Conservation (phyloP, 2,113 vertebrate species). For the Ceyx margarethae region DNA sequence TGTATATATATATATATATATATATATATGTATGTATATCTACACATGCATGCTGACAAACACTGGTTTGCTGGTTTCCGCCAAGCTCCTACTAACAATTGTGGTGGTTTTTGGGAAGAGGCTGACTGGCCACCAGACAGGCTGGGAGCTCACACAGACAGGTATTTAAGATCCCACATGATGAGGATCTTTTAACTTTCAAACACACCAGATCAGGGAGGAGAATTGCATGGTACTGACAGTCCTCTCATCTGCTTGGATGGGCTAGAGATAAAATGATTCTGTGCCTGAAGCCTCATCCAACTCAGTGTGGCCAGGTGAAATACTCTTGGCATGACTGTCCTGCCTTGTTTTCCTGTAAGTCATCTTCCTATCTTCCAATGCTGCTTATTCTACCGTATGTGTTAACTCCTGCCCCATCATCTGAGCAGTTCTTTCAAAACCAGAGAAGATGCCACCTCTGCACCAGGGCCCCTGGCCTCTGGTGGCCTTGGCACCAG, state of each 20-base stretch:
- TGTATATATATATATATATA: not conserved
- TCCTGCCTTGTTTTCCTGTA: not conserved
- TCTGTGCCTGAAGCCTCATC: not conserved
- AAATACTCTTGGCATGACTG: rapidly evolving
- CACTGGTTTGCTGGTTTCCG: not conserved
- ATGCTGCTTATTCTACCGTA: rapidly evolving
- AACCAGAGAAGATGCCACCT: rapidly evolving
- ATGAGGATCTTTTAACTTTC: not conserved
- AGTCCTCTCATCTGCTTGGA: not conserved
- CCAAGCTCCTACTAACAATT: not conserved
- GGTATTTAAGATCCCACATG: not conserved
- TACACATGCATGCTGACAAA: not conserved
- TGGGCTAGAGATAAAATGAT: not conserved
- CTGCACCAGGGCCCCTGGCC: rapidly evolving
- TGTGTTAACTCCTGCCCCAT: rapidly evolving
- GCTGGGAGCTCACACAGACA: not conserved
- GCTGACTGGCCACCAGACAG: rapidly evolving
- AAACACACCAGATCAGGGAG: too few relatives aligned
- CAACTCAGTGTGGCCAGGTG: rapidly evolving
- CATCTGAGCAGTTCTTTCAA: not conserved
- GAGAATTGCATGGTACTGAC: rapidly evolving
- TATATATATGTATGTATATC: rapidly evolving
- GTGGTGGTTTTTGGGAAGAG: not conserved
- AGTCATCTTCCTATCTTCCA: not conserved
- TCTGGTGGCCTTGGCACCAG: not conserved